Conservation (phyloP, 2,113 vertebrate species). For the Chloropsis hardwickii region DNA sequence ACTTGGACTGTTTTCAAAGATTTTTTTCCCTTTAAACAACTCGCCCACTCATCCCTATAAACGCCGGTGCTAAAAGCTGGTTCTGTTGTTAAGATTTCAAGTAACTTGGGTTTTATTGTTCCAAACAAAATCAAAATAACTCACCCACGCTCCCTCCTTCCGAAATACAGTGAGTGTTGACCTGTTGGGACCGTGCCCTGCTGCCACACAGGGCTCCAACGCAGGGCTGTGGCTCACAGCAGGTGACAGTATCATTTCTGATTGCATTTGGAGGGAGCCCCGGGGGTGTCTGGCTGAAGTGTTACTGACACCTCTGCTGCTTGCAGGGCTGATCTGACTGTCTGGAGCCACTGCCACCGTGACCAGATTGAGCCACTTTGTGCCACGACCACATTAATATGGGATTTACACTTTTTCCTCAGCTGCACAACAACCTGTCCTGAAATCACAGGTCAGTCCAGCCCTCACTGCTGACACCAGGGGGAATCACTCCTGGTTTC, state of each 20-base stretch:
- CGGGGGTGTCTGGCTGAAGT: not conserved
- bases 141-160: slow-evolving; percentile 37
- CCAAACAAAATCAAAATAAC: slow-evolving; percentile 58
- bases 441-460: not conserved
- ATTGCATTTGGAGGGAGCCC: not conserved
- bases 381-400: not conserved
- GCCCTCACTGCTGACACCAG: not conserved
- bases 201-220: not conserved
- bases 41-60: slow-evolving; percentile 54
- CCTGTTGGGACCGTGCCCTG: not conserved
- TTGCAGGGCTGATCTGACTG: not conserved
- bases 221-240: rapidly evolving
- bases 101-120: slow-evolving; percentile 46
- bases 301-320: not conserved
- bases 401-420: not conserved
- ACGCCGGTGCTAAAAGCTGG: slow-evolving; percentile 47
- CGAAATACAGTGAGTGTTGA: not conserved
- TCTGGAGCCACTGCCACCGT: not conserved
- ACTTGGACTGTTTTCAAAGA: slow-evolving; percentile 50
- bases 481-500: not conserved
- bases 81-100: slow-evolving; percentile 50
- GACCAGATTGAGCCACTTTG: not conserved
- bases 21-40: slow-evolving; percentile 32
- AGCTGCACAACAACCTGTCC: not conserved
- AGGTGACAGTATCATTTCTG: not conserved